phyloP scores from a whole-genome alignment of 2,888 invertebrate species.

The Euphydryas editha region DNA sequence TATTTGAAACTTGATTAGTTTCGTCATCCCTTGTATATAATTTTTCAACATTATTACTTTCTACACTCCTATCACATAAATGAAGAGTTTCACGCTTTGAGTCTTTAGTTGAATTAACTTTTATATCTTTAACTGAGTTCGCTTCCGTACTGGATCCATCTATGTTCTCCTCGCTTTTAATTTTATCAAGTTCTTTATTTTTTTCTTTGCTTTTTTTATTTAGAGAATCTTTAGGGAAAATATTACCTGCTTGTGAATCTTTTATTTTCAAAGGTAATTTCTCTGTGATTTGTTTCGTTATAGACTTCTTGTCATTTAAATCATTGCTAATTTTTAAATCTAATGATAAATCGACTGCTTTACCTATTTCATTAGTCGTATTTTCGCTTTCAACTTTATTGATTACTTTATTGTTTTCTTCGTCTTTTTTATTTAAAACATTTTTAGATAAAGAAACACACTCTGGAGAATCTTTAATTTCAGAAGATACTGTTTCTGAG shows the following conservation, averaged over 20 bases:
- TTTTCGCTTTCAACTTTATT: neutral
- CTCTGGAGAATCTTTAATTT: neutral
- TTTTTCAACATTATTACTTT: neutral
- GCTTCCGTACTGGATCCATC: too few relatives aligned
- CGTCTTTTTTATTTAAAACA: slow-evolving; percentile 1
- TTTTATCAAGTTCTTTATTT: too few relatives aligned
- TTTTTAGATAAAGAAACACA: neutral
- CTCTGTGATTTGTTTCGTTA: too few relatives aligned
- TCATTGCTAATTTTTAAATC: neutral
- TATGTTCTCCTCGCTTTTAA: too few relatives aligned
- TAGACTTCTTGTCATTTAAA: neutral
- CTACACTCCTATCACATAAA: neutral
- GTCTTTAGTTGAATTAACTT: neutral
- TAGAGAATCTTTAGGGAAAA: too few relatives aligned
- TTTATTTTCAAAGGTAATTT: too few relatives aligned
- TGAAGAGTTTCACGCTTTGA: neutral
- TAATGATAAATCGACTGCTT: neutral
- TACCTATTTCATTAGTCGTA: neutral
- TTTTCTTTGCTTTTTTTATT: too few relatives aligned
- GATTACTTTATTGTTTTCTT: slow-evolving; percentile 17
- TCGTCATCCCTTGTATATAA: too few relatives aligned
- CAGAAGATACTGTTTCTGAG: neutral
- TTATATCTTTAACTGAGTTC: neutral
- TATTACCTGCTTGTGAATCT: too few relatives aligned
- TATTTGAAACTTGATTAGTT: neutral